A percentile compares a stretch with the other conserved stretches of the same genome.
These are phyloP conservation scores for Drosophila triauraria DNA, from an alignment of 1,140 invertebrate genomes.

Conservation along the genomic window DNA sequence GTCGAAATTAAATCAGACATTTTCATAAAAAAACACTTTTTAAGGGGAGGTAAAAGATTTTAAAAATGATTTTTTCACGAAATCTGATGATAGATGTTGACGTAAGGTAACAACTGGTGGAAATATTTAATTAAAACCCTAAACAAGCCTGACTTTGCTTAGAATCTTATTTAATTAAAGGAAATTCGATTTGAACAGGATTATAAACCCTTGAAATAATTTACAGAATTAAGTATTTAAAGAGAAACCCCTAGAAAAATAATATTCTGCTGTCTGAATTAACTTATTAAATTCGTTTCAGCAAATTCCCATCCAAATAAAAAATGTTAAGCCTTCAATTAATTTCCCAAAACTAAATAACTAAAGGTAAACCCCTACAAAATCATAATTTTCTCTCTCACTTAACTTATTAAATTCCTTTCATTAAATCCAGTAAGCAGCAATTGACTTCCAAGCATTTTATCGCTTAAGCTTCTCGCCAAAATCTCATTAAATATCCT, in stretches of 20 bases:
- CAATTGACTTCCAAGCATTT: neutral
- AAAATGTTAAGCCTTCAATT: neutral
- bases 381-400: neutral
- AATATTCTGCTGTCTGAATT: no score
- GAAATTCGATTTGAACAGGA: no score
- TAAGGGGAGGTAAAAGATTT: neutral
- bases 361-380: neutral
- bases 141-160: no score
- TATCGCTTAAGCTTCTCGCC: neutral
- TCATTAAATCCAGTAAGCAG: neutral
- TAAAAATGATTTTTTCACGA: neutral
- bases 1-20: slow-evolving; percentile 26
- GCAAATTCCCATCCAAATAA: no score
- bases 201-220: no score
- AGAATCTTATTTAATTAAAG: neutral
- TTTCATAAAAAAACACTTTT: neutral
- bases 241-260: no score
- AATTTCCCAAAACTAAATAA: no score
- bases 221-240: no score
- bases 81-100: slow-evolving; percentile 1
- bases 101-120: neutral
- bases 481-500: slow-evolving; percentile 28
- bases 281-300: no score
- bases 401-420: neutral
- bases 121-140: slow-evolving; percentile 14